Evolutionary conservation across 2,113 vertebrate species (phyloP), one percentile per base, ranked within the genome.

Genomic region (Trinectes maculatus): DNA sequence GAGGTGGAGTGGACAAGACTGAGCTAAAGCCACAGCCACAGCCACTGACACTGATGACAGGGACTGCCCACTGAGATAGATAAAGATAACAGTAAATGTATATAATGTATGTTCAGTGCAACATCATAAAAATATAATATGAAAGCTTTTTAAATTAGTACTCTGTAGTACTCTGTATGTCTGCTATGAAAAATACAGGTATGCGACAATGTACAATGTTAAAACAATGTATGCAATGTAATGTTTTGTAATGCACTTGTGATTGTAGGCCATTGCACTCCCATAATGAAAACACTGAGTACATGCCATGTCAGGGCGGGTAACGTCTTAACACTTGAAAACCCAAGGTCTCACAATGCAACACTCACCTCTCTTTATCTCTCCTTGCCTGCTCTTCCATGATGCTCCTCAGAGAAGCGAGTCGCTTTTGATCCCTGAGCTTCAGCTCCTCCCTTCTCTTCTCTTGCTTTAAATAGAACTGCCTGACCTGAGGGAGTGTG

Each of bases 351-450:
- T 60, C 25, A 39, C 24, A 21, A 15, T 55, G 52, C 52, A 62
- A 29, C 18, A 13, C 76, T 90, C 91, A 96, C 96, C 96, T 93
- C 87, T 95, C 91, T 89, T 83, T 93, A 87, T 97, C 95, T 91
- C 86, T 94, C 82, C 80, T 73, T 3, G 95, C 93, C 88, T 96
- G 95, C 37, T 96, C 91, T 67, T 93, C 92, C 92, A 96, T 94
- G 74, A 92, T 39, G 72, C 90, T 89, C 83, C 94, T 95, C 67
- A 96, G 61, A 86, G 94, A 85, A 49, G 92, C 90, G 28, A 98
- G 89, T 67, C 70, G 90, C 34, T 69, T 82, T 57, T 93, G 89
- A 64, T 95, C 93, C 74, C 90, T 92, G 77, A 77, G 82, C 88
- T 94, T 92, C 79, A 92, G 86, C 52, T 91, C 87, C 76, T 94